These are phyloP conservation scores for Agapornis canus DNA, from an alignment of 2,797 vertebrate species.

Conservation along the genomic window DNA sequence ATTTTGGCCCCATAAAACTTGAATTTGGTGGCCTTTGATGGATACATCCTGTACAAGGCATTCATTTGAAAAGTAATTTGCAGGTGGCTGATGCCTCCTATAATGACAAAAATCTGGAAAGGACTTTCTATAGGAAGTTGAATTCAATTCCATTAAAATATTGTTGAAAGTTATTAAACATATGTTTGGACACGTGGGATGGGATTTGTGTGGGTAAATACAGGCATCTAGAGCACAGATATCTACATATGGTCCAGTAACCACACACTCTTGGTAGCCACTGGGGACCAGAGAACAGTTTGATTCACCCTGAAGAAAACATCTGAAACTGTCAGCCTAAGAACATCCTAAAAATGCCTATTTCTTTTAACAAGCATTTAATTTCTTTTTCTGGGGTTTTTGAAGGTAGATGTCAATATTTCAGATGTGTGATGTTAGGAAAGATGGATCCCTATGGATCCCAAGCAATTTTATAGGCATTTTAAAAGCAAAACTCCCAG, in stretches of 20 bases:
- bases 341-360: neutral
- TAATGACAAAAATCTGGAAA: neutral
- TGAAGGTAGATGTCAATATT: neutral
- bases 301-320: neutral
- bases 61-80: neutral
- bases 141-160: neutral
- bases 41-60: neutral
- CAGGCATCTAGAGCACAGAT: neutral
- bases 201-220: neutral
- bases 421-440: neutral
- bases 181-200: neutral
- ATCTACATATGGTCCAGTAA: neutral
- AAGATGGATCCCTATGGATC: neutral
- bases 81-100: neutral
- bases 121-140: neutral
- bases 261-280: neutral
- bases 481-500: neutral
- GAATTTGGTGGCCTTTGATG: neutral
- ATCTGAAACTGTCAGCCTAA: neutral
- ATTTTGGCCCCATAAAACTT: neutral
- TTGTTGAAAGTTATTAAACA: neutral
- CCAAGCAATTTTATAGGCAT: neutral
- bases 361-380: neutral
- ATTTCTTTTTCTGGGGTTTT: neutral
- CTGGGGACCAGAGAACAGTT: neutral